Evolutionary conservation across 2,797 vertebrate genomes (phyloP), one percentile per base, ranked within the genome.

Genomic region (Microchirus variegatus): DNA sequence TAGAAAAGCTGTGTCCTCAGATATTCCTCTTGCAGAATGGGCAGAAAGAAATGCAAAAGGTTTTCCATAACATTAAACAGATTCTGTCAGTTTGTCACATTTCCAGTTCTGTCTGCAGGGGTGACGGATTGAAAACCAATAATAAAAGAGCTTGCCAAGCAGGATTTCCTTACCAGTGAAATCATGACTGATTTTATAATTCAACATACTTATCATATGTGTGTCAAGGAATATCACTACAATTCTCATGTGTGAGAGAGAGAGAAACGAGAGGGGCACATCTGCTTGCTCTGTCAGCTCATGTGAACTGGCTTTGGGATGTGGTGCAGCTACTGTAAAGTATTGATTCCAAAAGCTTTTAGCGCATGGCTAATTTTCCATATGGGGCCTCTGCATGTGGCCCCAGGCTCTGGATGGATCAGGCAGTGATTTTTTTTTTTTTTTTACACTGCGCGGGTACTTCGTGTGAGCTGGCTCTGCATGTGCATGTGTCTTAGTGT

Each of bases 341-440:
- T 83, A 88, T 91, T 78, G 88, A 90, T 90, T 87, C 59, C 67
- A 74, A 81, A 90, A 80, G 81, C 86, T 90, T 90, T 90, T 82
- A 85, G 77, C 13, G 59, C 85, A 63, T 84, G 83, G 76, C 73
- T 82, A 69, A 87, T 86, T 87, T 90, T 87, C 84, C 82, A 85
- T 83, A 75, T 80, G 78, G 75, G 79, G 66, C 61, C 73, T 80
- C 70, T 69, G 75, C 55, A 66, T 84, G 81, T 82, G 74, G 75
- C 73, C 45, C 13, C 14, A 47, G 70, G 61, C 65, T 65, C 60
- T 56, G 52, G 53, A 68, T 75, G 72, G 61, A 73, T 78, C 78
- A 81, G 77, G 37, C 72, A 64, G 38, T 69, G 68, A 77, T 31
- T 31, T 31, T 31, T 31, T 31, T 31, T 31, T 31, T 82, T 78